These are phyloP conservation scores for Leucophenga montana DNA, from an alignment of 2,888 invertebrate genomes.

Conservation along the genomic window DNA sequence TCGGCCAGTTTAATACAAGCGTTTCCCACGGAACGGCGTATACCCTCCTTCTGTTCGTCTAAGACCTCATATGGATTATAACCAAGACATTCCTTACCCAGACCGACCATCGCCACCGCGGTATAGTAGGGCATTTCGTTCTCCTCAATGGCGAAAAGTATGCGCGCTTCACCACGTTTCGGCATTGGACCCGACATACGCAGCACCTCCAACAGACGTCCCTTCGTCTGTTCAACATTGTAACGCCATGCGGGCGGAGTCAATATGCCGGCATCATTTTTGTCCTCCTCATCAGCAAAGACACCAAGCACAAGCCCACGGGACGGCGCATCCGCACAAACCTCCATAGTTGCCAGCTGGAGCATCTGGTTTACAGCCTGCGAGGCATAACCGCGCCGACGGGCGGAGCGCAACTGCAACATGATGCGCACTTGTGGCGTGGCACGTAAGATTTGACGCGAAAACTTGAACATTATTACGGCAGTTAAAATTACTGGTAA, in stretches of 20 bases:
- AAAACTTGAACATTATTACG: not conserved
- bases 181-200: slow-evolving; percentile 64
- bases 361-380: slow-evolving; percentile 68
- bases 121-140: slow-evolving; percentile 74
- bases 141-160: slow-evolving; percentile 79
- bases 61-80: slow-evolving; percentile 81
- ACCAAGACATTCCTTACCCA: slow-evolving; percentile 70
- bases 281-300: slow-evolving; percentile 77
- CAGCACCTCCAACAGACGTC: slow-evolving; percentile 76
- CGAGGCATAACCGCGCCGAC: slow-evolving; percentile 56
- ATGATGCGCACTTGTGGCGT: too few species aligned
- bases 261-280: slow-evolving; percentile 75
- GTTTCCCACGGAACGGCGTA: slow-evolving; percentile 80
- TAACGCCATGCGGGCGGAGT: slow-evolving; percentile 78
- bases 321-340: slow-evolving; percentile 63
- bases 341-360: slow-evolving; percentile 59
- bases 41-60: slow-evolving; percentile 83
- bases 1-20: slow-evolving; percentile 77
- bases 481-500: too few species aligned
- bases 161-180: slow-evolving; percentile 75
- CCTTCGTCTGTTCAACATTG: slow-evolving; percentile 74
- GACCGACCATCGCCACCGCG: slow-evolving; percentile 82
- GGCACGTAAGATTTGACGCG: not conserved
- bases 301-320: slow-evolving; percentile 78
- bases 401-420: too few species aligned